Base-by-base conservation (phyloP, 2,113 vertebrate genomes). In the Oncorhynchus clarkii region DNA sequence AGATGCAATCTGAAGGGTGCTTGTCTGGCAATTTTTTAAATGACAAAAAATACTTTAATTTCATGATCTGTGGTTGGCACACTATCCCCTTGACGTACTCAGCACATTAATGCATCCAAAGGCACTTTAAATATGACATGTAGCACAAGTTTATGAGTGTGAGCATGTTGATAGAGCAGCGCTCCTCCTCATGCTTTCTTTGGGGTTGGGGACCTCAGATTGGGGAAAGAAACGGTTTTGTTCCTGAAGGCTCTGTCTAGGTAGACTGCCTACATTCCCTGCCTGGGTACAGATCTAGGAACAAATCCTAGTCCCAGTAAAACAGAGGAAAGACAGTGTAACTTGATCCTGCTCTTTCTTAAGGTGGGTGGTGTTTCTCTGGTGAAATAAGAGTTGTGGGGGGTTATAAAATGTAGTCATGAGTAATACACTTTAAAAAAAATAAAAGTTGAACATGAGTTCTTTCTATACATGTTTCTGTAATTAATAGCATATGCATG, bases 101-200 rank as follows among this genome's bases (percentile, higher is more conserved):
- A 88, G 83, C 87, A 87, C 87, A 89, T 67, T 67, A 69, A 84
- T 83, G 77, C 82, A 87, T 80, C 39, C 78, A 85, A 78, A 82
- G 82, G 88, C 90, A 92, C 88, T 92, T 45, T 11, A 45, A 45
- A 45, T 92, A 89, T 26, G 24, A 64, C 72, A 85, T 67, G 85
- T 89, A 90, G 84, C 88, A 83, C 76, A 45, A 45, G 39, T 45
- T 45, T 45, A 45, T 45, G 39, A 45, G 39, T 45, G 39, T 45
- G 39, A 45, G 9, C 39, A 45, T 45, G 7, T 45, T 45, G 39
- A 45, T 45, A 45, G 39, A 45, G 39, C 9, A 57, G 51, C 16
- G 74, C 69, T 83, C 29, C 62, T 82, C 81, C 78, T 73, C 64
- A 7, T 82, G 39, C 18, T 34, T 31, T 75, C 39, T 70, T 76